These are phyloP conservation scores for Enteromius treurensis DNA, from an alignment of 2,797 vertebrate species.

Conservation along the genomic window DNA sequence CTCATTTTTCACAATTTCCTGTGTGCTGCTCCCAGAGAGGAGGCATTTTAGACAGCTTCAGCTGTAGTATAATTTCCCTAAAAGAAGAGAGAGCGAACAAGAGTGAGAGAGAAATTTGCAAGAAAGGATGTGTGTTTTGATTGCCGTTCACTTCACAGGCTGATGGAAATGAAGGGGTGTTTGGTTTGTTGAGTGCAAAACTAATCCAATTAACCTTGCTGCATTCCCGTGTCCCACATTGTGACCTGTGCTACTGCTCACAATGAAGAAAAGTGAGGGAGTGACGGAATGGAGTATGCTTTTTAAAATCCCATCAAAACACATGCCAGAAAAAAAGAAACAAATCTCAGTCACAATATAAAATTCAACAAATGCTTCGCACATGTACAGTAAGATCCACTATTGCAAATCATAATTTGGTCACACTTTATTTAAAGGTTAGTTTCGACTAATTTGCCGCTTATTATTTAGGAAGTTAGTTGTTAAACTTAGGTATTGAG, in stretches of 20 bases:
- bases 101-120: slow-evolving; percentile 11
- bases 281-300: neutral
- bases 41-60: neutral
- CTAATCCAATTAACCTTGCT: slow-evolving; percentile 70
- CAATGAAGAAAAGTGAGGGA: neutral
- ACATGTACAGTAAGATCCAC: neutral
- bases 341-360: neutral
- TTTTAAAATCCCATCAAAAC: neutral
- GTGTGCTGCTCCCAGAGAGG: neutral
- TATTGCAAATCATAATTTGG: neutral
- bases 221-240: slow-evolving; percentile 9
- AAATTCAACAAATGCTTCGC: neutral
- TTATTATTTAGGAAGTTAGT: no score
- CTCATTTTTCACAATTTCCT: neutral
- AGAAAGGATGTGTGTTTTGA: neutral
- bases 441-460: neutral
- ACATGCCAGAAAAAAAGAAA: neutral
- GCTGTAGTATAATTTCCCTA: neutral
- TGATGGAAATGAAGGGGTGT: slow-evolving; percentile 55
- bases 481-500: no score
- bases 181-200: slow-evolving; percentile 54
- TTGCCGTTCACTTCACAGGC: slow-evolving; percentile 41
- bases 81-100: neutral
- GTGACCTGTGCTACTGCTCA: neutral
- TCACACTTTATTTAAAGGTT: neutral